Percentiles rank a stretch among this genome's conserved stretches.
Evolutionary conservation across 1,140 invertebrate genomes (phyloP).

Genomic region (Drosophila nikananu): DNA sequence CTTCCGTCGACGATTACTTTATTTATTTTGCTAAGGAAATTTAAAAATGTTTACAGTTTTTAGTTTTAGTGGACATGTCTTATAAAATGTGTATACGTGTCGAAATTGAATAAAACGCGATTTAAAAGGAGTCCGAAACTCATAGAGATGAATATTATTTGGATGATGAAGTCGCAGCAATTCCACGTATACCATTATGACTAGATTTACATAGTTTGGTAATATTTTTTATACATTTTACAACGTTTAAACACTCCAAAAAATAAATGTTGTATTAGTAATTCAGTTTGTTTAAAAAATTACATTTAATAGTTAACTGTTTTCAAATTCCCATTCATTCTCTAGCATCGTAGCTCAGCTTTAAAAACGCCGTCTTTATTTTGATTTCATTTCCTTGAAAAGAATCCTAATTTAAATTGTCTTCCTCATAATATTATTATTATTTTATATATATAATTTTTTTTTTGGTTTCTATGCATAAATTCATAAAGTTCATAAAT

Average conservation of each 20-base stretch:
- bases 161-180: slow-evolving; percentile 32
- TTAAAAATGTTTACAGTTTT: slow-evolving; percentile 64
- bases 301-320: slow-evolving; percentile 84
- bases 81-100: slow-evolving; percentile 63
- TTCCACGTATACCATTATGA: slow-evolving; percentile 54
- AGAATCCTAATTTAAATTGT: slow-evolving; percentile 69
- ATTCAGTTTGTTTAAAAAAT: slow-evolving; percentile 70
- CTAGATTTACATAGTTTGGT: slow-evolving; percentile 44
- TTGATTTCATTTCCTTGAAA: slow-evolving; percentile 75
- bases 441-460: slow-evolving; percentile 34
- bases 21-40: slow-evolving; percentile 69
- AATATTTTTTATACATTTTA: slow-evolving; percentile 63
- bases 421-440: slow-evolving; percentile 33
- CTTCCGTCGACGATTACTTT: slow-evolving; percentile 26
- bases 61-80: slow-evolving; percentile 71
- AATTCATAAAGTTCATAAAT: slow-evolving; percentile 77
- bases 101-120: slow-evolving; percentile 38
- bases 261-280: slow-evolving; percentile 81
- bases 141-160: slow-evolving; percentile 37
- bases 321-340: slow-evolving; percentile 60
- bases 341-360: slow-evolving; percentile 21
- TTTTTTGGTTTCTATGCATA: slow-evolving; percentile 61
- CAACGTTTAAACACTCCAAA: slow-evolving; percentile 83
- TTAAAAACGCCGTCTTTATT: slow-evolving; percentile 49
- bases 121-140: slow-evolving; percentile 41